Conservation (phyloP, 2,888 invertebrate genomes). For the Lepidocyrtoides sp. region DNA sequence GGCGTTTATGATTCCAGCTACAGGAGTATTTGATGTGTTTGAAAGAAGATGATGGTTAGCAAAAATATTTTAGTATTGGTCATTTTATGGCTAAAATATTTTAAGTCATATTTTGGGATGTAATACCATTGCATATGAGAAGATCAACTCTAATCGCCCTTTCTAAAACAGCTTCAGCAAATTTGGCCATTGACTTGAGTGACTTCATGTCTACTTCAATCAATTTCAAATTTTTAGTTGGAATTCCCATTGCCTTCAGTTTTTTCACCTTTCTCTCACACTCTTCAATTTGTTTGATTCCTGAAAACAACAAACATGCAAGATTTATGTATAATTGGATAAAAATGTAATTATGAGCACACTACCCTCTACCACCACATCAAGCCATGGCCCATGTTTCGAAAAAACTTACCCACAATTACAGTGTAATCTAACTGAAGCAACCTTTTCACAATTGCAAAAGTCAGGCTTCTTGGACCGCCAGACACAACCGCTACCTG, state of each 20-base stretch:
- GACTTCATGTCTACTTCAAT: constrained; percentile 92
- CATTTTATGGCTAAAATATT: too few relatives aligned
- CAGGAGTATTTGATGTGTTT: too few relatives aligned
- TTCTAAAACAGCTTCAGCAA: constrained; percentile 90
- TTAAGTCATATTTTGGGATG: too few relatives aligned
- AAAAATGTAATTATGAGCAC: too few relatives aligned
- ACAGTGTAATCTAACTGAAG: constrained; percentile 73
- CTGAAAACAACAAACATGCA: too few relatives aligned
- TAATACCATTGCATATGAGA: constrained; percentile 92
- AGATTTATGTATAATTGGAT: background rate
- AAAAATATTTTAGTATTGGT: too few relatives aligned
- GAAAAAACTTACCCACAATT: constrained; percentile 68
- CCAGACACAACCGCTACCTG: constrained; percentile 68
- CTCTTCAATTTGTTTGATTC: constrained; percentile 90
- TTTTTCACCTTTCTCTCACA: constrained; percentile 88
- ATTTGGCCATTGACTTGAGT: constrained; percentile 92
- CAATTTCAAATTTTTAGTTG: constrained; percentile 89
- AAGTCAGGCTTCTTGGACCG: constrained; percentile 59
- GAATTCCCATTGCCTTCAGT: constrained; percentile 88
- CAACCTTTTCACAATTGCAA: constrained; percentile 66
- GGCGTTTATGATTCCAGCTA: constrained; percentile 55
- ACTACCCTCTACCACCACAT: too few relatives aligned
- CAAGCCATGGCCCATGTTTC: too few relatives aligned
- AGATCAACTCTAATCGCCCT: constrained; percentile 90
- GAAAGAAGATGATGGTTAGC: too few relatives aligned